Percentiles rank a stretch among this genome's conserved stretches.
Conservation (phyloP, 1,140 invertebrate species). For the Musca vetustissima region DNA sequence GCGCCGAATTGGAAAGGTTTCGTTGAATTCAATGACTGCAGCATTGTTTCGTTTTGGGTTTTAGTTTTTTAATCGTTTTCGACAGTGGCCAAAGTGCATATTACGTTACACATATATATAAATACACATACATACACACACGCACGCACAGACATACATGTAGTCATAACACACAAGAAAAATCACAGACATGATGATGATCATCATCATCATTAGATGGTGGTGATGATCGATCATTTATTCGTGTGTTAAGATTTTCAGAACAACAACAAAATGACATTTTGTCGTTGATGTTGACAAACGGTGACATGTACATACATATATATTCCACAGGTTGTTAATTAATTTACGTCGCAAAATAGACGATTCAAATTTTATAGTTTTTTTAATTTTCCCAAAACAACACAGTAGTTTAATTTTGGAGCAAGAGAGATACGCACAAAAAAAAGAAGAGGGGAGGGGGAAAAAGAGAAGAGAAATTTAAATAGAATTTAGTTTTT, state of each 20-base stretch:
- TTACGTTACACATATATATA: not conserved
- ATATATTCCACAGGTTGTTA: too few species aligned
- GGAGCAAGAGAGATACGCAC: not conserved
- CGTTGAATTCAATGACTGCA: constrained; percentile 15
- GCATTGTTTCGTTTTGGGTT: not conserved
- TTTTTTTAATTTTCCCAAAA: too few species aligned
- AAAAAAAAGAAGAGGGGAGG: not conserved
- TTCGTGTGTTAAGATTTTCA: too few species aligned
- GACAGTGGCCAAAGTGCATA: not conserved
- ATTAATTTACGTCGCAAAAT: too few species aligned
- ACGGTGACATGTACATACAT: too few species aligned
- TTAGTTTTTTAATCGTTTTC: not conserved
- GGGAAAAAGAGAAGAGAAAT: constrained; percentile 21
- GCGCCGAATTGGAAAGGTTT: constrained; percentile 33
- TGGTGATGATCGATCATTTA: too few species aligned
- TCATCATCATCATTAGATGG: too few species aligned
- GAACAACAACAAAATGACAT: too few species aligned
- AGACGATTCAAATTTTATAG: too few species aligned
- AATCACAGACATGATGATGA: too few species aligned
- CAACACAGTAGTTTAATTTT: too few species aligned
- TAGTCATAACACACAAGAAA: not conserved
- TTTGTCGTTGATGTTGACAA: too few species aligned
- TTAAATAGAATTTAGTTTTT: constrained; percentile 5
- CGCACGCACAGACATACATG: not conserved
- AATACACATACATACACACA: not conserved